Base-by-base conservation (phyloP, 2,888 invertebrate species). In the Drosophila barbarae region DNA sequence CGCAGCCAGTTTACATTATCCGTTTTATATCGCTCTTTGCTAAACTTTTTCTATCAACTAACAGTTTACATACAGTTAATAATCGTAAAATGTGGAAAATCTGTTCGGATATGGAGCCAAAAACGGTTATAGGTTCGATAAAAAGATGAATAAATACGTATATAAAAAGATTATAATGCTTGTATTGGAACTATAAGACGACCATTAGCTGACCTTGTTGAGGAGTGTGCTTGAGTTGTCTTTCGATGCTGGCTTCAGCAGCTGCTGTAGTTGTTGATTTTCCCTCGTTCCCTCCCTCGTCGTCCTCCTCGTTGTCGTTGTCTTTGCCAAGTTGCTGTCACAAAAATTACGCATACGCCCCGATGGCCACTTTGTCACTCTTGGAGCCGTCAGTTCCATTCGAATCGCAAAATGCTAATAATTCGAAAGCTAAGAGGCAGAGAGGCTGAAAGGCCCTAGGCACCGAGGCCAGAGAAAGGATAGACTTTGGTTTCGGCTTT, bases 141-240 rank as follows among this genome's bases (percentile, higher is more conserved):
- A 39, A 65, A 42, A 49, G 57, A 55, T 58, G 50, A 46, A 44
- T 53, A 47, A 47, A 44, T 53, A 69, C 49, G 53, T 59, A 60
- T 63, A 53, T 57, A 60, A 71, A 77, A 58, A 66, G 54, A 64
- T 41, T 49, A 59, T 46, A 66, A 77, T 74, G 69, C 72, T 44
- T 71, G 63, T 67, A 80, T 78, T 78, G 70, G 64, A 49, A 49
- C 63, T 64, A 64, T 71, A 81, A 81, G 84, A 80, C 82, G 84
- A 84, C 83, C 80, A 79, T 79, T 71, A 74, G 85, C 85, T 81
- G 81, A 81, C 81, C 81, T 81, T 84, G 74, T 77, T 81, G 63
- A 63, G 55, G 67, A 51, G 39, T 63, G 39, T 60, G 50, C 44
- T 67, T 28, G 32, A 32, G 41, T 21, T 61, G 47, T 46, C 3